phyloP scores from a whole-genome alignment of 2,113 vertebrate genomes.

The Nannospalax galili region DNA sequence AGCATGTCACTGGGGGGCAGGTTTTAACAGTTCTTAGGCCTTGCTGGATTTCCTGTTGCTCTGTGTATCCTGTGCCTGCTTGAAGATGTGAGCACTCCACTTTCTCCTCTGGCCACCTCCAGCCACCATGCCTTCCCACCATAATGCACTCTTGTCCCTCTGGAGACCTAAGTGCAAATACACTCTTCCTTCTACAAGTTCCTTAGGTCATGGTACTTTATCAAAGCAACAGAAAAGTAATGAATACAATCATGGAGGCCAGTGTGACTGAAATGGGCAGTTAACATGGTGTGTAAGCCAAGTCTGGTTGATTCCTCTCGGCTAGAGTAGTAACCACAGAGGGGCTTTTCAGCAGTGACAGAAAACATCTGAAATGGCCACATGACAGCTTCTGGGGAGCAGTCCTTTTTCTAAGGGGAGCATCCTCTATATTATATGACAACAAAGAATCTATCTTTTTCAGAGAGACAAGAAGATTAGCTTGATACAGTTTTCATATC shows the following conservation, averaged over 20 bases:
- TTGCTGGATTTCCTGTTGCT: no score
- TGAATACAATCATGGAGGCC: background rate
- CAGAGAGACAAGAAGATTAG: background rate
- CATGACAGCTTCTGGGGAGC: background rate
- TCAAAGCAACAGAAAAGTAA: no score
- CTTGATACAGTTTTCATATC: background rate
- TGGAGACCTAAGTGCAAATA: no score
- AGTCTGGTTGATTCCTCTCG: background rate
- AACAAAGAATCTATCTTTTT: background rate
- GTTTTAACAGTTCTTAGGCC: no score
- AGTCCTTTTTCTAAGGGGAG: background rate
- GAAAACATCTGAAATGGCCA: background rate
- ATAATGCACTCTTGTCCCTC: no score
- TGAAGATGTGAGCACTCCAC: no score
- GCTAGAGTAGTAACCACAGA: background rate
- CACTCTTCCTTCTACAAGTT: no score
- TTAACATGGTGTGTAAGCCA: fast-evolving
- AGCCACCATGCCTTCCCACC: no score
- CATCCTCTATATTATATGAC: background rate
- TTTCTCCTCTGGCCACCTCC: no score
- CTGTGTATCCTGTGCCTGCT: no score
- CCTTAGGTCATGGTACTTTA: no score
- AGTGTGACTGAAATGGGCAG: fast-evolving
- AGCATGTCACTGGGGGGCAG: no score
- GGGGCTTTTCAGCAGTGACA: background rate